Evolutionary conservation across 1,140 invertebrate species (phyloP), one percentile per base, ranked within the genome.

Genomic region (Spodoptera litura): DNA sequence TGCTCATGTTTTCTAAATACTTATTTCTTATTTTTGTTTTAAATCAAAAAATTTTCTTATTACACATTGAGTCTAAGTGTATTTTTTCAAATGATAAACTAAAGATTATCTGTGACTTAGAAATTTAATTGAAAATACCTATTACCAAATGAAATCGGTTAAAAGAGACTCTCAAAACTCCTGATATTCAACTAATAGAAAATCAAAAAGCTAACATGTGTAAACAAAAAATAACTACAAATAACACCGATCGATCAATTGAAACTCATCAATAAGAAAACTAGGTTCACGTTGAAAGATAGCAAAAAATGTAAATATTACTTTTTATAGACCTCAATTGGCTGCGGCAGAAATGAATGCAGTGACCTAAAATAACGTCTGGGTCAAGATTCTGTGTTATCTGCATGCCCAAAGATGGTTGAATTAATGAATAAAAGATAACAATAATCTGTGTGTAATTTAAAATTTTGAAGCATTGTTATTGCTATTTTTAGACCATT

Each of bases 311-410:
- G 59, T 62, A 20, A 0, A 0, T 20, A 62, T 62, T 49, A 52
- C 31, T 52, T 68, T 64, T 31, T 31, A 70, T 52, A 38, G 52
- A 52, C 27, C 20, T 20, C 62, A 49, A 66, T 51, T 66, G 62
- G 38, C n/a, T 49, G n/a, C 15, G 38, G 62, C 15, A 49, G 10
- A 66, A 49, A 49, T 49, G 11, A 25, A 61, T 27, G 58, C 58
- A 9, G 12, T 66, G 62, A 66, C 62, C 62, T 15, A 49, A 66
- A 66, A 66, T 64, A 44, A 12, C 9, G 62, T 66, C 61, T 64
- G 61, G 61, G 61, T 66, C 38, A 66, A 66, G 62, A 35, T 11
- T 49, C 5, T 20, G 10, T 49, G 15, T 66, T 66, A 66, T 66
- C 38, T 66, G 5, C 15, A 66, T 11, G 11, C 12, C 62, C 62